phyloP scores from a whole-genome alignment of 1,140 invertebrate species.

The Acromyrmex heyeri region DNA sequence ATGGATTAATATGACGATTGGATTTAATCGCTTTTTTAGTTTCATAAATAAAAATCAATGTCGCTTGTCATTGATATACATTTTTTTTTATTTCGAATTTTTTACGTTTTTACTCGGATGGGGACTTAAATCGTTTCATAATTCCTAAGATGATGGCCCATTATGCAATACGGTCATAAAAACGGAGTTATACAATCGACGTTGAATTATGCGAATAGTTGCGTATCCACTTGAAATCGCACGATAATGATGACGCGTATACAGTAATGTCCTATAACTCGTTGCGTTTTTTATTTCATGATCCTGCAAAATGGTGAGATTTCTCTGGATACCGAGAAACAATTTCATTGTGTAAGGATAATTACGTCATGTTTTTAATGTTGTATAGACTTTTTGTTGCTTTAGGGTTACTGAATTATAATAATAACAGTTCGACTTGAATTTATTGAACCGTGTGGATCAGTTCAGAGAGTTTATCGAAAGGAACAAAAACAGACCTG shows the following conservation, averaged over 20 bases:
- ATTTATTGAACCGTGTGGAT: no score
- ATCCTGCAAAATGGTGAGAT: background rate
- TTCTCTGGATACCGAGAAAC: background rate
- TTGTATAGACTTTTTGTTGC: no score
- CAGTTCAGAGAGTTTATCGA: no score
- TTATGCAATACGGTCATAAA: constrained; percentile 33
- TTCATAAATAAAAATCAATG: background rate
- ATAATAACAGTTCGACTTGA: no score
- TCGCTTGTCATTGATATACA: background rate
- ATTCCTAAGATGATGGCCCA: constrained; percentile 3
- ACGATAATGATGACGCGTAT: constrained; percentile 15
- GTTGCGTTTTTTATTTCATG: background rate
- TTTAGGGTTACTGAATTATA: no score
- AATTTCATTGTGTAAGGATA: background rate
- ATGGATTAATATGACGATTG: background rate
- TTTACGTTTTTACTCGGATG: background rate
- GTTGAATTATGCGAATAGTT: constrained; percentile 27
- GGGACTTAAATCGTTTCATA: constrained; percentile 1
- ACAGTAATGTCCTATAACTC: constrained; percentile 7
- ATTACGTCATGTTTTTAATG: no score
- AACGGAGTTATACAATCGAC: constrained; percentile 30
- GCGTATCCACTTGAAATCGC: constrained; percentile 2
- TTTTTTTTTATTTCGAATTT: background rate
- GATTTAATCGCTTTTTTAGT: background rate
- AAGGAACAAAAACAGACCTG: no score